phyloP scores from a whole-genome alignment of 2,888 invertebrate genomes.

The Epinotia ramella region DNA sequence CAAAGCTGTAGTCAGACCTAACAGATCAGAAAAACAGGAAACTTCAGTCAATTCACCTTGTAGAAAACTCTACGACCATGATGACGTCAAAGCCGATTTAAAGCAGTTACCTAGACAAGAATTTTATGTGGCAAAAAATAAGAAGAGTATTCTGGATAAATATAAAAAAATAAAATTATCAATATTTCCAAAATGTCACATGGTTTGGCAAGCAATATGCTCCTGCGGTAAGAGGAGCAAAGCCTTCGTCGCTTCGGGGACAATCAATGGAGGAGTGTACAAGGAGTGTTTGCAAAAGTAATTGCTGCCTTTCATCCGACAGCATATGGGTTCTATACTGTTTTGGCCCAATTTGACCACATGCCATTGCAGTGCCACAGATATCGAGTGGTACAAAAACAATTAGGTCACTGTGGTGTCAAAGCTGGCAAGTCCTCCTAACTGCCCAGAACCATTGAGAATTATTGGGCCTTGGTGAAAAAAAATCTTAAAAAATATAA shows the following conservation, averaged over 20 bases:
- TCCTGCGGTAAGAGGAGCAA: slow-evolving; percentile 2
- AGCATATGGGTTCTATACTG: background rate
- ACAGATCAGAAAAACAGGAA: no score
- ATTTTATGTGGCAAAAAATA: no score
- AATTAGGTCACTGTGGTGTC: background rate
- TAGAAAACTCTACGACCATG: no score
- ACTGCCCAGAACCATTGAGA: slow-evolving; percentile 3
- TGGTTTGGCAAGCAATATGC: slow-evolving; percentile 10
- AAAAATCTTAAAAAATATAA: background rate
- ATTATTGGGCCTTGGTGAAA: background rate
- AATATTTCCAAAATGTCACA: background rate
- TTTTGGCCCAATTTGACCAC: background rate
- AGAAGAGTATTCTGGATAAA: background rate
- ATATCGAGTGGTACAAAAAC: no score
- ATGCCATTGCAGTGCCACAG: background rate
- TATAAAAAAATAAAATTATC: background rate
- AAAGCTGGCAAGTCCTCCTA: background rate
- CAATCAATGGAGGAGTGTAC: no score
- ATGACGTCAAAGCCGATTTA: no score
- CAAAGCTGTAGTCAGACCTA: no score
- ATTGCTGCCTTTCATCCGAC: slow-evolving; percentile 4
- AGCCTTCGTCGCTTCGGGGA: background rate
- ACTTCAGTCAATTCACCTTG: no score
- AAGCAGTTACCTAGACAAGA: no score
- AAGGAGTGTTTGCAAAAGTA: background rate